Percentiles rank a stretch among this genome's conserved stretches.
phyloP scores from a whole-genome alignment of 1,140 invertebrate genomes.

The Steinernema khuongi region DNA sequence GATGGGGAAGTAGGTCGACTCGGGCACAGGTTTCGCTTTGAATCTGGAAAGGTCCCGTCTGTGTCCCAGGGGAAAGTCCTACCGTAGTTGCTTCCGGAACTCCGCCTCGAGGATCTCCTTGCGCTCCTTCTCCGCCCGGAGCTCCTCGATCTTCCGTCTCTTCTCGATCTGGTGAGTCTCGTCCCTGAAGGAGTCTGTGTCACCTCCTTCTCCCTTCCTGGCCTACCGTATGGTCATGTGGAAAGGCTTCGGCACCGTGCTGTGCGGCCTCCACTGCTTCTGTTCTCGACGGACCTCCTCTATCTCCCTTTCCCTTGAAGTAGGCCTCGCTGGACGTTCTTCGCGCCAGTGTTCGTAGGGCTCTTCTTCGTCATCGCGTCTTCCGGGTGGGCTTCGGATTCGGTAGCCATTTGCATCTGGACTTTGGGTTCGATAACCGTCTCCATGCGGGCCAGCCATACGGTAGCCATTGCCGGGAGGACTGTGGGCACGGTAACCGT shows the following conservation, averaged over 20 bases:
- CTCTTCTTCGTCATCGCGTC: slow-evolving; percentile 2
- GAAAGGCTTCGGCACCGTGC: background rate
- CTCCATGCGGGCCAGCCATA: too few relatives aligned
- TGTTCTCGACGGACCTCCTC: background rate
- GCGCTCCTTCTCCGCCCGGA: background rate
- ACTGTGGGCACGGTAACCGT: too few relatives aligned
- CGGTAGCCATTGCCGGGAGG: too few relatives aligned
- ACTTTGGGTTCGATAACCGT: too few relatives aligned
- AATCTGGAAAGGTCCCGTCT: background rate
- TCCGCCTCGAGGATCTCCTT: background rate
- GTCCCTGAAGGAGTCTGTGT: background rate
- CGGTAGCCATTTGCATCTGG: too few relatives aligned
- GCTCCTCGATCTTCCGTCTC: background rate
- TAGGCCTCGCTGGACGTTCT: background rate
- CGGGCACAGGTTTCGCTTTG: background rate
- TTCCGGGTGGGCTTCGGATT: too few relatives aligned
- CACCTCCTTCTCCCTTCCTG: background rate
- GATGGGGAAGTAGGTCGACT: background rate
- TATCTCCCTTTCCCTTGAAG: background rate
- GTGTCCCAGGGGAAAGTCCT: background rate
- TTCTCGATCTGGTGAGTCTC: background rate
- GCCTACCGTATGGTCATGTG: background rate
- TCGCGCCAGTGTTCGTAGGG: background rate
- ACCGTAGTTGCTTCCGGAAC: background rate
- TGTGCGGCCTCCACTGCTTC: background rate